A percentile compares a stretch with the other conserved stretches of the same genome.
These are phyloP conservation scores for Lampris megalopsis DNA, from an alignment of 2,113 vertebrate species.

Conservation along the genomic window DNA sequence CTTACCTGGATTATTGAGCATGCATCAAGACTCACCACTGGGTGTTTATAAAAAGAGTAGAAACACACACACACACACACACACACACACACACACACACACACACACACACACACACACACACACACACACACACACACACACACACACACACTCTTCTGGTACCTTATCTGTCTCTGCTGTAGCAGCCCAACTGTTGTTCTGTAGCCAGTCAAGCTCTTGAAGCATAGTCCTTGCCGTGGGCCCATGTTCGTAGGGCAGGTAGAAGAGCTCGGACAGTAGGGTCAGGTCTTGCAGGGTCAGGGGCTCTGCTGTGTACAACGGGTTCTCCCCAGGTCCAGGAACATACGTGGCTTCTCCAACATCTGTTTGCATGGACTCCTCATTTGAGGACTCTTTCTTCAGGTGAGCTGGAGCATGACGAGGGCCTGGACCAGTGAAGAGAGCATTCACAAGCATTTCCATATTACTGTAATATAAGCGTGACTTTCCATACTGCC, in stretches of 20 bases:
- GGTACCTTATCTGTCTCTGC: slow-evolving; percentile 84
- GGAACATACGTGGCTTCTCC: slow-evolving; percentile 85
- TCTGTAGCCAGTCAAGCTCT: slow-evolving; percentile 95
- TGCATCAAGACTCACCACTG: too few relatives aligned
- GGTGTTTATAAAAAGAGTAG: too few relatives aligned
- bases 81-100: neutral
- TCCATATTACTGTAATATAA: too few relatives aligned
- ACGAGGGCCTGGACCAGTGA: slow-evolving; percentile 22
- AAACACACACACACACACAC: neutral
- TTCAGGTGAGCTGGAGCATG: slow-evolving; percentile 39
- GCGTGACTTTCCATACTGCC: too few relatives aligned
- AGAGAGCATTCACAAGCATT: neutral
- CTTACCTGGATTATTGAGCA: too few relatives aligned
- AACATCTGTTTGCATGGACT: slow-evolving; percentile 96
- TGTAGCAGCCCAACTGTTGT: slow-evolving; percentile 85
- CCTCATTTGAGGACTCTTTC: slow-evolving; percentile 73
- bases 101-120: neutral
- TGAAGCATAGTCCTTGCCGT: slow-evolving; percentile 92
- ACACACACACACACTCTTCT: neutral
- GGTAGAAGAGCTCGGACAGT: slow-evolving; percentile 95
- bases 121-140: neutral
- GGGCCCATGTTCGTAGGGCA: slow-evolving; percentile 94
- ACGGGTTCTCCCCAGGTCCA: slow-evolving; percentile 89
- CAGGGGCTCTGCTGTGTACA: slow-evolving; percentile 92
- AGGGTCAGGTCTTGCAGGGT: slow-evolving; percentile 92